Evolutionary conservation across 1,140 invertebrate genomes (phyloP).

Genomic region (Myzus persicae): DNA sequence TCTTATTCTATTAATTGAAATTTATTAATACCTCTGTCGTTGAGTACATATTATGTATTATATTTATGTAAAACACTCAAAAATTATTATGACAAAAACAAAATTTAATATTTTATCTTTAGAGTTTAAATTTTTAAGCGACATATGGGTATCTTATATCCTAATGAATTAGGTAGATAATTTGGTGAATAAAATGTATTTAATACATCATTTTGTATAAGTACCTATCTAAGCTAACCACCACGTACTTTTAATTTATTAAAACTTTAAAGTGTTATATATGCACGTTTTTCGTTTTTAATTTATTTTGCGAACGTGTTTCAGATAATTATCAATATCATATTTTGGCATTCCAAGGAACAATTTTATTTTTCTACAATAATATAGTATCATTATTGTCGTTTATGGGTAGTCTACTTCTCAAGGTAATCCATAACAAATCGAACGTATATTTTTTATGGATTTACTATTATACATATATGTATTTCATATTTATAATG

Average conservation of each 20-base stretch:
- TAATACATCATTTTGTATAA: neutral
- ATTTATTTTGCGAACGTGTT: neutral
- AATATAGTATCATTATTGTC: neutral
- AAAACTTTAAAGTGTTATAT: neutral
- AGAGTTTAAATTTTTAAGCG: neutral
- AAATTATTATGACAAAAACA: neutral
- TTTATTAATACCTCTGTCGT: neutral
- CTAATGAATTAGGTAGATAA: neutral
- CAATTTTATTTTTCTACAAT: neutral
- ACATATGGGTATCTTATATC: neutral
- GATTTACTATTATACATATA: neutral
- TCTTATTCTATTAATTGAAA: neutral
- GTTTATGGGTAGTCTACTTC: neutral
- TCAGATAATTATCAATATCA: neutral
- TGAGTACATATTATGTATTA: too few relatives aligned
- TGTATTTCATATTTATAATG: neutral
- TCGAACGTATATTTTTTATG: neutral
- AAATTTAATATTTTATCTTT: neutral
- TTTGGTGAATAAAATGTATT: neutral
- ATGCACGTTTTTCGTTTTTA: neutral
- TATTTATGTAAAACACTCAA: neutral
- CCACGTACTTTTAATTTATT: conserved; percentile 8
- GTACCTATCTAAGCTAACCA: neutral
- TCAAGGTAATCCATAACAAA: neutral
- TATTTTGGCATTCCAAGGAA: neutral